Evolutionary conservation across 2,888 invertebrate species (phyloP).

Genomic region (Epistrophe eligans): DNA sequence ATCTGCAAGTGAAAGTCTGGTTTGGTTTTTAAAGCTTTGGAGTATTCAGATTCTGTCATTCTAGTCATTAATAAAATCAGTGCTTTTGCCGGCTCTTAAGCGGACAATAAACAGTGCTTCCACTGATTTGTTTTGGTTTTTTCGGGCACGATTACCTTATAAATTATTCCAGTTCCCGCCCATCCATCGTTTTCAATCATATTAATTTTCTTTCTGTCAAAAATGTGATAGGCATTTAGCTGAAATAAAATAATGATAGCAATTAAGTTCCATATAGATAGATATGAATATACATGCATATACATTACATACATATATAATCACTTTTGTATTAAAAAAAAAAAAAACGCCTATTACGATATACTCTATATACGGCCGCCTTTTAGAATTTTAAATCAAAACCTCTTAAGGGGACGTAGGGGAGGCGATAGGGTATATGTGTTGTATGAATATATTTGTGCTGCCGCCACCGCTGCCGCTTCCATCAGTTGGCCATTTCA

Average conservation of each 20-base stretch:
- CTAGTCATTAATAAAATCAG: too few relatives aligned
- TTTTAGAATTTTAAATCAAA: slow-evolving; percentile 73
- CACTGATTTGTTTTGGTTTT: too few relatives aligned
- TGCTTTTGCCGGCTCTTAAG: too few relatives aligned
- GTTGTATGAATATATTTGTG: slow-evolving; percentile 11
- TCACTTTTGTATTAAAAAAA: slow-evolving; percentile 1
- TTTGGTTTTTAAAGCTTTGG: too few relatives aligned
- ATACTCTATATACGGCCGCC: slow-evolving; percentile 52
- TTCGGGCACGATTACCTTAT: too few relatives aligned
- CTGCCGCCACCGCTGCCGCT: neutral
- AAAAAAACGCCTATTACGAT: slow-evolving; percentile 7
- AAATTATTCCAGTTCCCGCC: too few relatives aligned
- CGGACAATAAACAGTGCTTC: too few relatives aligned
- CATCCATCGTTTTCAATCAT: neutral
- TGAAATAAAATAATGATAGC: slow-evolving; percentile 31
- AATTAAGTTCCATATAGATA: slow-evolving; percentile 3
- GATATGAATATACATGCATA: neutral
- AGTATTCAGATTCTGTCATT: too few relatives aligned
- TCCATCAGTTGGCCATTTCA: slow-evolving; percentile 70
- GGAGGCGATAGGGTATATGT: neutral
- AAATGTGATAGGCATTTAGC: neutral
- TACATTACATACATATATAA: neutral
- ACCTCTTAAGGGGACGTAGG: slow-evolving; percentile 49
- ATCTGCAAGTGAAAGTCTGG: too few relatives aligned
- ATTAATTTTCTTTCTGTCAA: neutral